These are phyloP conservation scores for Graphium colonna DNA, from an alignment of 2,888 invertebrate genomes.

Conservation along the genomic window DNA sequence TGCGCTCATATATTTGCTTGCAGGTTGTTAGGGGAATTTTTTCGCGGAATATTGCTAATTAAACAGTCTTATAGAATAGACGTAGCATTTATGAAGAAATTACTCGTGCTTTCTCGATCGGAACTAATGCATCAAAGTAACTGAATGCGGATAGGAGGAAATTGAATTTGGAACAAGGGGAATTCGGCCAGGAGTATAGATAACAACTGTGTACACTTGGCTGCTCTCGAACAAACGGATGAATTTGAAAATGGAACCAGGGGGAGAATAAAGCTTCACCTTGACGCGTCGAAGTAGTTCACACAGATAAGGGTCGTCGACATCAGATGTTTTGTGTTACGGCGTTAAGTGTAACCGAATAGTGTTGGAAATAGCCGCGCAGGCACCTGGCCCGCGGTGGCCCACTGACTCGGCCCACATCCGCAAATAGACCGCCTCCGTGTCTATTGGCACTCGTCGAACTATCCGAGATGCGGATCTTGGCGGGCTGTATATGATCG, in stretches of 20 bases:
- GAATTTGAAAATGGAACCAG: not conserved
- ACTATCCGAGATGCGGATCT: not conserved
- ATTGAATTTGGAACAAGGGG: not conserved
- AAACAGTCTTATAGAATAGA: too few relatives aligned
- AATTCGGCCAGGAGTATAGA: not conserved
- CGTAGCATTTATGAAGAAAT: not conserved
- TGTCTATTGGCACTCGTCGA: slow-evolving; percentile 33
- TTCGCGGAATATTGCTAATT: too few relatives aligned
- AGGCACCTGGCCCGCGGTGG: slow-evolving; percentile 25
- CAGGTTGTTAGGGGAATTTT: too few relatives aligned
- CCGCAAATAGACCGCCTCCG: slow-evolving; percentile 35
- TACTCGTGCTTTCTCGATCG: not conserved
- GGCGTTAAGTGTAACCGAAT: slow-evolving; percentile 30
- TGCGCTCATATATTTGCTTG: too few relatives aligned
- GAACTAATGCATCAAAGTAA: not conserved
- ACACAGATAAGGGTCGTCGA: slow-evolving; percentile 6
- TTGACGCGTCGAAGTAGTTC: not conserved
- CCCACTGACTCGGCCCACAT: slow-evolving; percentile 42
- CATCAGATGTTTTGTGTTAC: slow-evolving; percentile 8
- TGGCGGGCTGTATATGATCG: too few relatives aligned
- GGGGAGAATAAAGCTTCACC: slow-evolving; percentile 1
- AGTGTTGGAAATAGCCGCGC: slow-evolving; percentile 30
- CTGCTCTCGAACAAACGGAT: not conserved
- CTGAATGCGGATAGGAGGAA: not conserved
- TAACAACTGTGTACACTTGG: not conserved